Evolutionary conservation across 2,797 vertebrate species (phyloP).

Genomic region (Chelidonichthys spinosus): DNA sequence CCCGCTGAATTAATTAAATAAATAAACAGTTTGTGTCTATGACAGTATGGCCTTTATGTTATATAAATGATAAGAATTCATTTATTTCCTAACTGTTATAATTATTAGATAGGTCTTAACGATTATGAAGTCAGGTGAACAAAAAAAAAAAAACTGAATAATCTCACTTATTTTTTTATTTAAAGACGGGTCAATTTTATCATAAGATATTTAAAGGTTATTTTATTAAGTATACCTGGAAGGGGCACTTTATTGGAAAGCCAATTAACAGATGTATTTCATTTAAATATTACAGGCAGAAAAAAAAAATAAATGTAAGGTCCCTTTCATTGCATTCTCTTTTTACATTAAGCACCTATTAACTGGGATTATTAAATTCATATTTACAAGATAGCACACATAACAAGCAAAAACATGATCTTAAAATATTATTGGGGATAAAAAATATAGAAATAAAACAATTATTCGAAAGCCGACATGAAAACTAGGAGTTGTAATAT

Average conservation of each 20-base stretch:
- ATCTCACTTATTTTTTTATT: neutral
- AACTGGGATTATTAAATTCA: neutral
- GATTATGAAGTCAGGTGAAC: too few relatives aligned
- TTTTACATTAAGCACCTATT: neutral
- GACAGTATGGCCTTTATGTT: neutral
- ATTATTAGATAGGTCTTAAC: too few relatives aligned
- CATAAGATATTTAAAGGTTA: neutral
- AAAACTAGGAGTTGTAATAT: neutral
- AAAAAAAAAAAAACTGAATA: too few relatives aligned
- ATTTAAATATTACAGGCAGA: neutral
- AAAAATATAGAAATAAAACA: too few relatives aligned
- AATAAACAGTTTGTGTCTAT: conserved; percentile 11
- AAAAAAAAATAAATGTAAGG: neutral
- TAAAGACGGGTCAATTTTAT: neutral
- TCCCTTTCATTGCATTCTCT: neutral
- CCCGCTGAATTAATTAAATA: conserved; percentile 9
- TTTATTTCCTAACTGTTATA: neutral
- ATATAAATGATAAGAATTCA: neutral
- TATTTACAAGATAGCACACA: neutral
- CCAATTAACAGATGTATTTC: neutral
- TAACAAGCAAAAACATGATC: neutral
- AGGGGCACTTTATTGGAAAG: neutral
- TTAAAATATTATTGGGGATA: neutral
- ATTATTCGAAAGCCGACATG: neutral
- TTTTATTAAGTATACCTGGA: neutral